Evolutionary conservation across 2,888 invertebrate species (phyloP).

Genomic region (Drosophila borealis): DNA sequence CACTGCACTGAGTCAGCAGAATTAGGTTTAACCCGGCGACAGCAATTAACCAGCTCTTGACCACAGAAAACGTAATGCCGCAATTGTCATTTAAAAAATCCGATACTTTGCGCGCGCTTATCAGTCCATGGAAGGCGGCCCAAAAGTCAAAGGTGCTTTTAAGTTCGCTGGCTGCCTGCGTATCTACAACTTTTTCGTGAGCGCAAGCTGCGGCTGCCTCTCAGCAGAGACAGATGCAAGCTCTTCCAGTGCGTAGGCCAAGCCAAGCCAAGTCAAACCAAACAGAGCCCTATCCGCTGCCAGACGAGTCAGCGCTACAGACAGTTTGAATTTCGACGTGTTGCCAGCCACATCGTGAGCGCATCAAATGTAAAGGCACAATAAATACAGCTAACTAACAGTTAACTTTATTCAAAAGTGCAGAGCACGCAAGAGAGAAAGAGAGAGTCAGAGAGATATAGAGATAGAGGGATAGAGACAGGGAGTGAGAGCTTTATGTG

Average conservation of each 20-base stretch:
- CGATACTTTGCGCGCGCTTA: constrained; percentile 43
- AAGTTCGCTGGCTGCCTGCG: constrained; percentile 31
- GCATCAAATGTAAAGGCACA: constrained; percentile 51
- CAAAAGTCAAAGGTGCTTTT: constrained; percentile 50
- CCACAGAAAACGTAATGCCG: neutral
- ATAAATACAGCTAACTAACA: constrained; percentile 17
- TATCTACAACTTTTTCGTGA: constrained; percentile 36
- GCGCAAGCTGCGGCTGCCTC: constrained; percentile 52
- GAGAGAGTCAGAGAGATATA: constrained; percentile 6
- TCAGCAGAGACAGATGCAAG: constrained; percentile 45
- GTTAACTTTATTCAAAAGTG: constrained; percentile 23
- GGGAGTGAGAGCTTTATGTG: constrained; percentile 31
- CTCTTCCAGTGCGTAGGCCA: constrained; percentile 56
- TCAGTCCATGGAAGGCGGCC: constrained; percentile 36
- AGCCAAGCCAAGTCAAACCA: constrained; percentile 33
- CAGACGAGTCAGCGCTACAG: constrained; percentile 34
- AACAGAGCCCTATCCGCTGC: constrained; percentile 14
- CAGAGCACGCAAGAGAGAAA: neutral
- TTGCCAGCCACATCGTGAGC: constrained; percentile 72
- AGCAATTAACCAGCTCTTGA: constrained; percentile 5
- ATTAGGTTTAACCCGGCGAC: constrained; percentile 25
- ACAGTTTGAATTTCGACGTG: constrained; percentile 77
- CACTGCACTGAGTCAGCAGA: constrained; percentile 39
- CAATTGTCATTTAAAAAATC: constrained; percentile 3
- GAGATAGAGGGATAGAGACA: constrained; percentile 8